A percentile compares a stretch with the other conserved stretches of the same genome.
These are phyloP conservation scores for Podotricha telesiphe DNA, from an alignment of 2,888 invertebrate species.

Conservation along the genomic window DNA sequence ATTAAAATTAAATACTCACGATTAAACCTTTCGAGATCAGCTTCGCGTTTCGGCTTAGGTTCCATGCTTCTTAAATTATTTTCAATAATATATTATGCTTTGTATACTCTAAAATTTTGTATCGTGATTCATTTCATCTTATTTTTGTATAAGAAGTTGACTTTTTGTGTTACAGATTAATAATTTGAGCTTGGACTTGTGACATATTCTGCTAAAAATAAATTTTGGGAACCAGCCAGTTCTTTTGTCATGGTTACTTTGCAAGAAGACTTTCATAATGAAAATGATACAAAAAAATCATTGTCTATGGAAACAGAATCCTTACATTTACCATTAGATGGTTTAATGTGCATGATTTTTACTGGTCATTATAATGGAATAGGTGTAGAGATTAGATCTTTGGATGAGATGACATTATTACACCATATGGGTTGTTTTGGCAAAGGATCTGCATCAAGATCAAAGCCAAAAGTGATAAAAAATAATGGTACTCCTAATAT, in stretches of 20 bases:
- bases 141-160: constrained; percentile 51
- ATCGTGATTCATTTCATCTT: constrained; percentile 51
- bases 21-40: constrained; percentile 52
- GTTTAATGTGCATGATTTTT: constrained; percentile 74
- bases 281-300: constrained; percentile 56
- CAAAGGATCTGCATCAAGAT: constrained; percentile 87
- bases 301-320: constrained; percentile 69
- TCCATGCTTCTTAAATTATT: constrained; percentile 43
- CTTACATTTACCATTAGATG: constrained; percentile 72
- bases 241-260: constrained; percentile 70
- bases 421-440: constrained; percentile 91
- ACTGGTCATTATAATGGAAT: constrained; percentile 87
- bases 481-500: constrained; percentile 70
- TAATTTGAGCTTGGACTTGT: constrained; percentile 57
- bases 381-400: constrained; percentile 85
- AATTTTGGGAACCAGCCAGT: constrained; percentile 72
- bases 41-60: constrained; percentile 42
- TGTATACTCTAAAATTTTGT: constrained; percentile 49
- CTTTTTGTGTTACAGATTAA: constrained; percentile 60
- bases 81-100: constrained; percentile 31
- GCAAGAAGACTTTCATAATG: constrained; percentile 74
- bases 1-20: constrained; percentile 52
- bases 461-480: constrained; percentile 73
- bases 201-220: constrained; percentile 67
- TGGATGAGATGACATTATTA: constrained; percentile 84